Evolutionary conservation across 2,888 invertebrate species (phyloP), one percentile per base, ranked within the genome.

Genomic region (Mesorhabditis sp.): DNA sequence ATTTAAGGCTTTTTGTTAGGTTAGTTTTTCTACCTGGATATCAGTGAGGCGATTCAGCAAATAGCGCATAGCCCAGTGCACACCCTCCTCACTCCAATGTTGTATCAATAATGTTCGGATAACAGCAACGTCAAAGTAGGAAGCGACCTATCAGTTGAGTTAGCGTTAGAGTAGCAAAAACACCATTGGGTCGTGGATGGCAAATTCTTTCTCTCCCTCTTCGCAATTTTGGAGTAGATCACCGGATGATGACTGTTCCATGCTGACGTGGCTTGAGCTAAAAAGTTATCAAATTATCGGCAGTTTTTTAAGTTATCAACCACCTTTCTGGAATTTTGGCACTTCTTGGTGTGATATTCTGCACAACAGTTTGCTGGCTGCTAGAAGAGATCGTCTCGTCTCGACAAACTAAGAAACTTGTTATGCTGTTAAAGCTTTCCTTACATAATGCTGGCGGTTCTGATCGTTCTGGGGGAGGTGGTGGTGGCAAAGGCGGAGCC

Each of bases 21-120:
- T 58, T 13, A 58, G 10, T 10, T 13, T 58, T 63, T 15, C 15
- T 45, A 73, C 73, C 70, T 80, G 80, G 42, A 88, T 86, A 71
- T 88, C 87, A n/a, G 87, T 77, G 50, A 89, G 80, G 28, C 88
- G 71, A 72, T 86, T 82, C 62, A 83, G 73, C 7, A 86, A 72
- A 71, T 92, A 96, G 86, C 93, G 92, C 45, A 97, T 88, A 13
- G 94, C 95, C 98, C 98, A 98, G 86, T 92, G 93, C 10, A 97
- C 92, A 0, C 98, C 98, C 86, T 97, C 96, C 86, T 97, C 96
- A 85, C 93, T 92, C 98, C 98, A 99, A 85, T 95, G 94, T 0
- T 93, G 91, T 73, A 95, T 92, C 86, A 98, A 95, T 13, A 99
- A 89, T 86, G 97, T 96, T 67, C 97, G 90, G 69, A 99, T 87